Percentiles rank a stretch among this genome's conserved stretches.
These are phyloP conservation scores for Danionella dracula DNA, from an alignment of 2,797 vertebrate genomes.

Conservation along the genomic window DNA sequence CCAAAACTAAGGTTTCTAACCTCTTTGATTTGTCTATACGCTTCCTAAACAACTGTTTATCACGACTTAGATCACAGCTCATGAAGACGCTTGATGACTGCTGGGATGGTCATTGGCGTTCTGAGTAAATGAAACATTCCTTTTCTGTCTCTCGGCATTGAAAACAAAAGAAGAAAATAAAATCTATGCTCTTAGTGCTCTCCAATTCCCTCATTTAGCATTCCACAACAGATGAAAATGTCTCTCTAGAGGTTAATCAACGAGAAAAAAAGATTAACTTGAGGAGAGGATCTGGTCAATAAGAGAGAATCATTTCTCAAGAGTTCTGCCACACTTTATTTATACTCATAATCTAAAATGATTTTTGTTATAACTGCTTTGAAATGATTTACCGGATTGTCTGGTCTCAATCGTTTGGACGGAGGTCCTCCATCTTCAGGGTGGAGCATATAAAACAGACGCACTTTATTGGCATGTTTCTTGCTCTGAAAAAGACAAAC, in stretches of 20 bases:
- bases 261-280: background rate
- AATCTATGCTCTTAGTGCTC: constrained; percentile 10
- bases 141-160: background rate
- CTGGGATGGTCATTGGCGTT: constrained; percentile 5
- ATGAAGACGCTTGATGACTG: constrained; percentile 16
- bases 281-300: background rate
- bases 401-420: constrained; percentile 60
- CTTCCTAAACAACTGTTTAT: constrained; percentile 22
- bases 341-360: background rate
- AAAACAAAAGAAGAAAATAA: constrained; percentile 11
- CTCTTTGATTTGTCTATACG: background rate
- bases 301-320: background rate
- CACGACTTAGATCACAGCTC: constrained; percentile 22
- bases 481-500: constrained; percentile 52
- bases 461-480: constrained; percentile 65
- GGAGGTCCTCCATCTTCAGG: constrained; percentile 63
- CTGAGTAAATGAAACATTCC: constrained; percentile 2
- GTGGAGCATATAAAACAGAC: constrained; percentile 65
- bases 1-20: background rate
- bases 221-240: background rate
- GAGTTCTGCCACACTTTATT: too few species aligned
- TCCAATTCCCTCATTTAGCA: background rate
- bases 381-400: constrained; percentile 56
- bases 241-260: background rate
- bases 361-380: background rate